Conservation (phyloP, 2,888 invertebrate species). For the Apoderus coryli region DNA sequence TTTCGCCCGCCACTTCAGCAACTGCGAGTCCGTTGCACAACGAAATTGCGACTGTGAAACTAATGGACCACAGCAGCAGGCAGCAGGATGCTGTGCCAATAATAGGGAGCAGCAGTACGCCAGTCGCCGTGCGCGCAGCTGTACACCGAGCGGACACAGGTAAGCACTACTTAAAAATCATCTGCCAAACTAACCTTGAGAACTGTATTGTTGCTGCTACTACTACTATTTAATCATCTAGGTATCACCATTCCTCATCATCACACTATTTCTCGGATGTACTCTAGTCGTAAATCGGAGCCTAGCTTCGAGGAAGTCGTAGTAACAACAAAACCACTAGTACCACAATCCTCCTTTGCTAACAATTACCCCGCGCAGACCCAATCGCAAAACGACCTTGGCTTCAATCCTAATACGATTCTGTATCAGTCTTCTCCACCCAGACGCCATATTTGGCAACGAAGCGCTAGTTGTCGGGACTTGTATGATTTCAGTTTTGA, state of each 20-base stretch:
- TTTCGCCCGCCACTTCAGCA: constrained; percentile 32
- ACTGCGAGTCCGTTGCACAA: constrained; percentile 28
- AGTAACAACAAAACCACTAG: too few relatives aligned
- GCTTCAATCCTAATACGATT: constrained; percentile 17
- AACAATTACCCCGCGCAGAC: constrained; percentile 30
- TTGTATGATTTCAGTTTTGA: constrained; percentile 64
- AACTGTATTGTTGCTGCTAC: too few relatives aligned
- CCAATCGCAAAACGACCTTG: constrained; percentile 32
- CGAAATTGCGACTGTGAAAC: too few relatives aligned
- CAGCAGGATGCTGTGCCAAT: constrained; percentile 4
- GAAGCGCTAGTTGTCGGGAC: constrained; percentile 72
- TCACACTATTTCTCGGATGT: constrained; percentile 36
- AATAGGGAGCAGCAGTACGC: constrained; percentile 24
- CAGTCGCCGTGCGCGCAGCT: constrained; percentile 37
- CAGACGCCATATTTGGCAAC: constrained; percentile 50
- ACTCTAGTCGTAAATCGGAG: constrained; percentile 42
- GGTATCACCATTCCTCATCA: constrained; percentile 29
- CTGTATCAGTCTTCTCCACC: too few relatives aligned
- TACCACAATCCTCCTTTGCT: constrained; percentile 21
- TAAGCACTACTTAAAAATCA: constrained; percentile 20
- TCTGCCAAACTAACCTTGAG: too few relatives aligned
- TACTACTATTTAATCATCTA: too few relatives aligned
- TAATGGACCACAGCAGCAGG: too few relatives aligned
- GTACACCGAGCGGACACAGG: constrained; percentile 38
- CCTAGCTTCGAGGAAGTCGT: constrained; percentile 35